Evolutionary conservation across 2,797 vertebrate species (phyloP).

Genomic region (Trachurus trachurus): DNA sequence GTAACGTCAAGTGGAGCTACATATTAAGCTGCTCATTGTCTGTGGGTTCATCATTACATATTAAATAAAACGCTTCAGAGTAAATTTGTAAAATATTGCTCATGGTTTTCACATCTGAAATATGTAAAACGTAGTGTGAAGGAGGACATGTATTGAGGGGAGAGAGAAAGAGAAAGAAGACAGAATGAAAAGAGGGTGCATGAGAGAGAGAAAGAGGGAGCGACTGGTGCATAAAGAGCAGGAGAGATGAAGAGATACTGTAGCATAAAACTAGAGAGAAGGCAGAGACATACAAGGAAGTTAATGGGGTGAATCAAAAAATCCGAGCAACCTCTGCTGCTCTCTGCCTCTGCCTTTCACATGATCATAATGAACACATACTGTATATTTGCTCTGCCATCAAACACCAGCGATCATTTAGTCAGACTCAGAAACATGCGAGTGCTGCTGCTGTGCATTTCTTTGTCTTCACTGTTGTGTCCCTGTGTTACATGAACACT

Average conservation of each 20-base stretch:
- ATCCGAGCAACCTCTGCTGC: slow-evolving; percentile 29
- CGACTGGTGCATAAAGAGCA: background rate
- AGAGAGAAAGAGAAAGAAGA: background rate
- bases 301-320: slow-evolving; percentile 41
- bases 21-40: background rate
- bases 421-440: background rate
- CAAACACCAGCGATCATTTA: background rate
- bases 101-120: background rate
- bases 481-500: slow-evolving; percentile 33
- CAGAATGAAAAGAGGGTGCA: background rate
- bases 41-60: background rate
- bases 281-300: slow-evolving; percentile 6
- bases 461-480: background rate
- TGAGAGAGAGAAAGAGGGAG: background rate
- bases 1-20: background rate
- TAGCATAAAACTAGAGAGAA: slow-evolving; percentile 18
- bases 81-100: too few species aligned
- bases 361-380: slow-evolving; percentile 23
- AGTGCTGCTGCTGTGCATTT: background rate
- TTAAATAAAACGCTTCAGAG: too few species aligned
- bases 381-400: background rate
- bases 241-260: background rate
- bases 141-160: background rate
- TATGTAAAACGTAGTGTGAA: background rate
- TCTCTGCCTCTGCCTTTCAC: background rate